These are phyloP conservation scores for Pimpla rufipes DNA, from an alignment of 2,888 invertebrate genomes.

Conservation along the genomic window DNA sequence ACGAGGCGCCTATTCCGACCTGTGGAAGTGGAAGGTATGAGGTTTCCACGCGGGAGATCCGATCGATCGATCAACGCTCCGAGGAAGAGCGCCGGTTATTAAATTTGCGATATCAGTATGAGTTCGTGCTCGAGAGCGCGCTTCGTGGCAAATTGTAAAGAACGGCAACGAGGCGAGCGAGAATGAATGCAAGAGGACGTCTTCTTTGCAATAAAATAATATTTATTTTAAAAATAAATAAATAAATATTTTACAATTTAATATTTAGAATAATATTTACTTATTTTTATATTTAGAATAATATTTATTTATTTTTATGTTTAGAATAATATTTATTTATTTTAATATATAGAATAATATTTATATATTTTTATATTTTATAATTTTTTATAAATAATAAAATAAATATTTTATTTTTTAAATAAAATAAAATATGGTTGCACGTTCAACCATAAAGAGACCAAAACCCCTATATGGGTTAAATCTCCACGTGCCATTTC, in stretches of 20 bases:
- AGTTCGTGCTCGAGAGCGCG: slow-evolving; percentile 11
- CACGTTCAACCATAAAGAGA: no score
- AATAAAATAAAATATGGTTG: background rate
- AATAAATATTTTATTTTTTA: no score
- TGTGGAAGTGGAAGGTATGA: slow-evolving; percentile 8
- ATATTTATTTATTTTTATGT: no score
- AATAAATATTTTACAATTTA: background rate
- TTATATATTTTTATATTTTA: no score
- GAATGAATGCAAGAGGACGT: background rate
- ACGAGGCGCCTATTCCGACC: slow-evolving; percentile 7
- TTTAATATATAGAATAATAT: no score
- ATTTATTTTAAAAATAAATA: no score
- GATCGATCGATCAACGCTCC: slow-evolving; percentile 59
- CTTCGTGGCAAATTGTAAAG: slow-evolving; percentile 26
- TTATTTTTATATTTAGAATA: no score
- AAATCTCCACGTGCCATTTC: no score
- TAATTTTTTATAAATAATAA: no score
- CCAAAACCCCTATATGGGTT: no score
- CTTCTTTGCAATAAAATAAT: background rate
- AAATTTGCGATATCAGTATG: slow-evolving; percentile 40
- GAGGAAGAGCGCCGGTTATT: slow-evolving; percentile 30
- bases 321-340: no score
- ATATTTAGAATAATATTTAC: no score
- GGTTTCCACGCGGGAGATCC: slow-evolving; percentile 17
- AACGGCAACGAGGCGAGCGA: background rate